phyloP scores from a whole-genome alignment of 1,140 invertebrate species.

The Orchestia grillus region DNA sequence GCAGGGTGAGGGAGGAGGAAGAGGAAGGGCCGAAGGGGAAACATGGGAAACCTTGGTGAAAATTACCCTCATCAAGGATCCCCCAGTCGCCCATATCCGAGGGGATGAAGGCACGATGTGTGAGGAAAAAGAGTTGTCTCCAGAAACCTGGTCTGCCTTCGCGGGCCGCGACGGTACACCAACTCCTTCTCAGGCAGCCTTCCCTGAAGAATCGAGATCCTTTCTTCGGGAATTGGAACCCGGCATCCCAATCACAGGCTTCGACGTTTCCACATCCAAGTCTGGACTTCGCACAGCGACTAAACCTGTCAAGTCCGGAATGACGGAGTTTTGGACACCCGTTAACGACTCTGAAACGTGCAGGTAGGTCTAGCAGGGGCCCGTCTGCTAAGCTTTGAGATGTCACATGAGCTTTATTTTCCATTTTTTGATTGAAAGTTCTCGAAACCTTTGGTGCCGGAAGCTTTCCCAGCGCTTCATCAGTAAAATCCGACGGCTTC shows the following conservation, averaged over 20 bases:
- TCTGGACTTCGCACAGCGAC: neutral
- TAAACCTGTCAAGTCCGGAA: neutral
- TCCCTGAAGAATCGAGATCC: neutral
- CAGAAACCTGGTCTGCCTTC: neutral
- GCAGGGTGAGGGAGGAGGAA: constrained; percentile 30
- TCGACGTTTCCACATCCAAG: neutral
- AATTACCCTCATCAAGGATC: neutral
- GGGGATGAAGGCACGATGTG: constrained; percentile 33
- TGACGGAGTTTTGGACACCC: neutral
- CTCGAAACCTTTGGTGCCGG: neutral
- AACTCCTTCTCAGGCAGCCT: neutral
- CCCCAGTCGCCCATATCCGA: neutral
- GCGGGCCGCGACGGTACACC: neutral
- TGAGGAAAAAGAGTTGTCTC: neutral
- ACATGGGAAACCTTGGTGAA: neutral
- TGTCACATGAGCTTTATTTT: neutral
- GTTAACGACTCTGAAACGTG: neutral
- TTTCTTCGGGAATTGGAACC: neutral
- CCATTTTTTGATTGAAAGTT: neutral
- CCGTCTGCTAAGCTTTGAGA: neutral
- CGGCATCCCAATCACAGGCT: neutral
- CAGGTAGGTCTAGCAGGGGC: neutral
- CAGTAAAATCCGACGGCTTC: neutral
- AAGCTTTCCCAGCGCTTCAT: neutral
- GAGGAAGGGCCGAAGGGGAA: constrained; percentile 10